Evolutionary conservation across 30 jellyfish, hydroid and myxozoan genomes (phyloP).

Genomic region (Hydra vulgaris): DNA sequence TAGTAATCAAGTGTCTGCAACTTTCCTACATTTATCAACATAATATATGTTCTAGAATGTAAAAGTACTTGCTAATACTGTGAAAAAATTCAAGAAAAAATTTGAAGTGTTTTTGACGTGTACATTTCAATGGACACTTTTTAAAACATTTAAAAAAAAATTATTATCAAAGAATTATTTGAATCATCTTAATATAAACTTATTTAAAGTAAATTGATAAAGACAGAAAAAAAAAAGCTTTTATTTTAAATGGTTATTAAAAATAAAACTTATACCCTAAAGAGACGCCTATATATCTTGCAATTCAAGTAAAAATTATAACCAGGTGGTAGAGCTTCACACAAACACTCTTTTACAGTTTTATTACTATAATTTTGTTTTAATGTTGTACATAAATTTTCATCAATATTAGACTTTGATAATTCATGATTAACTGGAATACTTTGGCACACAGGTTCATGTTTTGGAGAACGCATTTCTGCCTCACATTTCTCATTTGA

Average conservation of each 20-base stretch:
- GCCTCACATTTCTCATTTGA: conserved; percentile 24
- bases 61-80: too few species aligned
- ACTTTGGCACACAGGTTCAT: background rate
- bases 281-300: conserved; percentile 48
- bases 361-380: background rate
- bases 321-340: conserved; percentile 54
- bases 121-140: too few species aligned
- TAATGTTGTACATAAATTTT: background rate
- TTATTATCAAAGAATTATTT: too few species aligned
- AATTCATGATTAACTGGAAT: background rate
- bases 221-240: too few species aligned
- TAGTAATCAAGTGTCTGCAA: too few species aligned
- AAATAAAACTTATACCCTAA: conserved; percentile 32
- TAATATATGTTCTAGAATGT: too few species aligned
- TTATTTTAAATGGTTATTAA: background rate
- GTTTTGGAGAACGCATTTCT: background rate
- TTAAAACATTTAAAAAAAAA: too few species aligned
- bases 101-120: too few species aligned
- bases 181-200: too few species aligned
- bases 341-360: background rate
- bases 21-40: too few species aligned
- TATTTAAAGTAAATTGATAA: too few species aligned
- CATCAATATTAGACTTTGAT: background rate
- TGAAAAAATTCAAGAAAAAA: too few species aligned
- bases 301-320: conserved; percentile 41